Conservation (phyloP, 1,140 invertebrate genomes). For the Zeugodacus cucurbitae region DNA sequence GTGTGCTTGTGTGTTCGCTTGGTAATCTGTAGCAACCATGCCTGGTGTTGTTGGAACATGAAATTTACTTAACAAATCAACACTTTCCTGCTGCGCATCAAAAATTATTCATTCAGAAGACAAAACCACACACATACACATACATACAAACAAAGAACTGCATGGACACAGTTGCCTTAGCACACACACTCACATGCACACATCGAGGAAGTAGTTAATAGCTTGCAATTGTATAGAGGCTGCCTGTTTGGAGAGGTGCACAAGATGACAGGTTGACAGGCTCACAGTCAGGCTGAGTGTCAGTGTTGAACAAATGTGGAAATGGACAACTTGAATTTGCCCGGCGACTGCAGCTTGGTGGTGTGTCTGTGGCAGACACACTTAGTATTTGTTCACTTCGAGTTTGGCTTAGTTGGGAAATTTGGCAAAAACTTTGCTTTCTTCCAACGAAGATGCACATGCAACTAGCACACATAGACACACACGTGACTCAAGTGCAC, state of each 20-base stretch:
- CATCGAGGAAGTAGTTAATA: not conserved
- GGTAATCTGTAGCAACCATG: too few relatives aligned
- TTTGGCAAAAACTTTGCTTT: not conserved
- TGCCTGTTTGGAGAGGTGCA: not conserved
- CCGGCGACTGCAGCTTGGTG: not conserved
- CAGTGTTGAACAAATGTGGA: not conserved
- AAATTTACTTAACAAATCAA: constrained; percentile 37
- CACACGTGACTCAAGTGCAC: not conserved
- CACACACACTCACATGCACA: not conserved
- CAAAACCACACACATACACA: not conserved
- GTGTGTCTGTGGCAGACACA: constrained; percentile 23
- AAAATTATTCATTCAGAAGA: not conserved
- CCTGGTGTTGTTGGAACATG: not conserved
- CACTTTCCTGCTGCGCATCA: constrained; percentile 3
- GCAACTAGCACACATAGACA: not conserved
- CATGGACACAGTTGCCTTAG: not conserved
- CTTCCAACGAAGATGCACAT: not conserved
- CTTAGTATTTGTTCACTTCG: constrained; percentile 1
- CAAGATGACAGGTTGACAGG: constrained; percentile 25
- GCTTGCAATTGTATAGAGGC: not conserved
- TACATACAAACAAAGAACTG: not conserved
- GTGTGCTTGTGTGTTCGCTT: not conserved
- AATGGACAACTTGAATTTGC: not conserved
- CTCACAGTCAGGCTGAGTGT: not conserved
- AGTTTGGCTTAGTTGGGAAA: constrained; percentile 28